phyloP scores from a whole-genome alignment of 1,140 invertebrate species.

The Drosophila tani region DNA sequence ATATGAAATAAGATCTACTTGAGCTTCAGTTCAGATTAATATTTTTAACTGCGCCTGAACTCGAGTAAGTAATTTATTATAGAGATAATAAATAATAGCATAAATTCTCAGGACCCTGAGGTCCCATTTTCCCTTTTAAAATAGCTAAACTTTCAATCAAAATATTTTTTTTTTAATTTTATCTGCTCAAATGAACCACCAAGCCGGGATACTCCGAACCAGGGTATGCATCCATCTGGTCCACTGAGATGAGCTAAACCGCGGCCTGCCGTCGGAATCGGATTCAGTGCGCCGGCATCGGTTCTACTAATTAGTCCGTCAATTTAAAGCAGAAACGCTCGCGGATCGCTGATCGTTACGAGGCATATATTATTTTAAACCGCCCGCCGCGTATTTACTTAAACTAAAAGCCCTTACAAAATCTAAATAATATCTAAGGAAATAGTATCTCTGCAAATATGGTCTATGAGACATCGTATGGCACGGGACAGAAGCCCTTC shows the following conservation, averaged over 20 bases:
- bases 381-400: neutral
- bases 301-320: slow-evolving; percentile 72
- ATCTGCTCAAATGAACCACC: neutral
- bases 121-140: too few species aligned
- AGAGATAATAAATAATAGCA: too few species aligned
- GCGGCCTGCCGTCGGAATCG: slow-evolving; percentile 29
- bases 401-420: neutral
- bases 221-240: slow-evolving; percentile 25
- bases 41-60: too few species aligned
- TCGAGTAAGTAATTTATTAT: too few species aligned
- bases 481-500: slow-evolving; percentile 69
- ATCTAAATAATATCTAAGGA: neutral
- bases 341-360: slow-evolving; percentile 40
- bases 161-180: neutral
- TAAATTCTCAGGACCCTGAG: too few species aligned
- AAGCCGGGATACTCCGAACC: slow-evolving; percentile 18
- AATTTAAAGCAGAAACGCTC: slow-evolving; percentile 60
- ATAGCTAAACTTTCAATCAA: too few species aligned
- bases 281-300: slow-evolving; percentile 67
- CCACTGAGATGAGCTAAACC: slow-evolving; percentile 13
- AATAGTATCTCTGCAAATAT: slow-evolving; percentile 28
- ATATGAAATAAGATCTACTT: too few species aligned
- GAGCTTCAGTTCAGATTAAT: too few species aligned
- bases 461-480: slow-evolving; percentile 78
- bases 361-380: slow-evolving; percentile 16